Conservation (phyloP, 64 coral and sea anemone genomes). For the Porites lutea region DNA sequence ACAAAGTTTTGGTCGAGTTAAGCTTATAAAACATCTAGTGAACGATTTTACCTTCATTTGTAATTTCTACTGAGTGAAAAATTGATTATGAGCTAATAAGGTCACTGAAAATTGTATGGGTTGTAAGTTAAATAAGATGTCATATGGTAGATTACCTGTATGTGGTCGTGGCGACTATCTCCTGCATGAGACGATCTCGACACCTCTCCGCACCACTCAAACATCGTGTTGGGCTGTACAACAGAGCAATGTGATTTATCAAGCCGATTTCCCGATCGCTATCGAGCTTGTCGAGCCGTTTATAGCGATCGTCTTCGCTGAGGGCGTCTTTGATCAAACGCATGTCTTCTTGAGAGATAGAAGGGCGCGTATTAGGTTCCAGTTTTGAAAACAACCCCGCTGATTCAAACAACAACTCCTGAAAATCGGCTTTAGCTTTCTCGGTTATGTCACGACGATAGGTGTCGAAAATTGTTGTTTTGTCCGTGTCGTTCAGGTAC, state of each 20-base stretch:
- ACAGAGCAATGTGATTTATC: constrained; percentile 94
- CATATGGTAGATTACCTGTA: constrained; percentile 71
- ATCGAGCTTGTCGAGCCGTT: constrained; percentile 86
- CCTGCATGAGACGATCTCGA: constrained; percentile 94
- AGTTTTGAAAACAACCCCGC: constrained; percentile 92
- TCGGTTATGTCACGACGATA: constrained; percentile 91
- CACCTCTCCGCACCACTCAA: constrained; percentile 94
- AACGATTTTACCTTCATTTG: not conserved
- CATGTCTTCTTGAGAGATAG: constrained; percentile 83
- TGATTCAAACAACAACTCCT: constrained; percentile 98
- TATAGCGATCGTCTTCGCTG: constrained; percentile 86
- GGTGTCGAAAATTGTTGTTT: constrained; percentile 84
- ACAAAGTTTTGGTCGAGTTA: not conserved
- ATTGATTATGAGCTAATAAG: not conserved
- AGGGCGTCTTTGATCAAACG: constrained; percentile 79
- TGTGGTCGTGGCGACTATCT: constrained; percentile 94
- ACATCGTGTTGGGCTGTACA: constrained; percentile 95
- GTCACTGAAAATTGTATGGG: not conserved
- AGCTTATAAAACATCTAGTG: not conserved
- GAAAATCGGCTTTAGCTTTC: constrained; percentile 93
- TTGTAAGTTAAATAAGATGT: not conserved
- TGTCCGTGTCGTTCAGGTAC: constrained; percentile 84
- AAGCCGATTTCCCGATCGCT: constrained; percentile 87
- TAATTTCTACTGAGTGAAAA: not conserved
- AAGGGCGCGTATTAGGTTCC: constrained; percentile 78